Percentiles rank a stretch among this genome's conserved stretches.
Evolutionary conservation across 2,797 vertebrate species (phyloP).

Genomic region (Oophaga sylvatica): DNA sequence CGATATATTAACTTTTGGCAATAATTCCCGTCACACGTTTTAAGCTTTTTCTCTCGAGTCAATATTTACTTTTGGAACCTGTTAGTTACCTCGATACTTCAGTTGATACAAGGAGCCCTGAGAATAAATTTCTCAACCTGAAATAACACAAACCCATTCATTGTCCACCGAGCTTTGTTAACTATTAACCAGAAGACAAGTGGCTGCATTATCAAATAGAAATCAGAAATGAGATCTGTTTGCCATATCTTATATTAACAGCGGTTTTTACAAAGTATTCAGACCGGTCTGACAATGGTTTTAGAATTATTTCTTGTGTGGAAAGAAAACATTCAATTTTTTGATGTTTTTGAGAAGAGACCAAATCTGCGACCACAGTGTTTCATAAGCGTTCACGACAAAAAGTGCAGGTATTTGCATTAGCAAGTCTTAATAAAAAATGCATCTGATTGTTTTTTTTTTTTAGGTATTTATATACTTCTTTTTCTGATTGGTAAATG

Average conservation of each 20-base stretch:
- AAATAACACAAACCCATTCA: not conserved
- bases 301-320: not conserved
- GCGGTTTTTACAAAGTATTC: not conserved
- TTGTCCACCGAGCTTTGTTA: not conserved
- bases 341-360: not conserved
- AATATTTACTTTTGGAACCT: constrained; percentile 50
- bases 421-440: too few species aligned
- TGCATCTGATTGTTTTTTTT: too few species aligned
- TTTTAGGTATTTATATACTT: not conserved
- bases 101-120: not conserved
- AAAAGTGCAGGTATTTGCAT: not conserved
- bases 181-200: not conserved
- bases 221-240: constrained; percentile 6
- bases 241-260: not conserved
- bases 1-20: constrained; percentile 26
- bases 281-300: not conserved
- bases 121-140: constrained; percentile 1
- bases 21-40: not conserved
- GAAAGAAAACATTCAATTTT: not conserved
- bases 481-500: not conserved
- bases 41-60: constrained; percentile 35
- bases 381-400: not conserved
- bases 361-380: not conserved
- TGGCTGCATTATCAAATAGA: not conserved
- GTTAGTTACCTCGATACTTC: constrained; percentile 21